These are phyloP conservation scores for Pangasius larnaudii DNA, from an alignment of 2,797 vertebrate species.

Conservation along the genomic window DNA sequence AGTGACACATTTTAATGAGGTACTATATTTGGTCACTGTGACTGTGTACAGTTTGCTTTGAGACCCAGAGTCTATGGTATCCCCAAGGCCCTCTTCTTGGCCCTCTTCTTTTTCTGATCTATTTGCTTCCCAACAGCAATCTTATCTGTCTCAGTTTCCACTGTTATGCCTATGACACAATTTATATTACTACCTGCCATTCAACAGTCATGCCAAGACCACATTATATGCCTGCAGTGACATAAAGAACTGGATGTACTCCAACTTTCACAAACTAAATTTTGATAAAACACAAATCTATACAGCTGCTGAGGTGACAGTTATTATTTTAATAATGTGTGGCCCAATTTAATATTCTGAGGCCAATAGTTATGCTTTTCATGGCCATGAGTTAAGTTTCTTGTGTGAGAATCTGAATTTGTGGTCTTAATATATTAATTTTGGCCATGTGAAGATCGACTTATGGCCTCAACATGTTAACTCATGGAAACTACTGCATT, in stretches of 20 bases:
- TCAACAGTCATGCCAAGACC: background rate
- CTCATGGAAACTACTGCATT: too few relatives aligned
- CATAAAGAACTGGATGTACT: background rate
- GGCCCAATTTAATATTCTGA: background rate
- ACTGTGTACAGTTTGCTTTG: background rate
- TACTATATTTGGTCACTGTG: background rate
- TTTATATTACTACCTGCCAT: background rate
- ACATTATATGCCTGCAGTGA: background rate
- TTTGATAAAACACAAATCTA: background rate
- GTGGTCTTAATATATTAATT: background rate
- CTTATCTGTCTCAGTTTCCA: background rate
- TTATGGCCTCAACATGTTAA: background rate
- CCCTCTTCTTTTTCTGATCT: background rate
- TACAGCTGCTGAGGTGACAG: background rate
- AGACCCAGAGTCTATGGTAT: background rate
- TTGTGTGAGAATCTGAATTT: background rate
- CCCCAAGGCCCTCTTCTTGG: background rate
- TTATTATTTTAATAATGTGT: background rate
- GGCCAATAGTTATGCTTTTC: background rate
- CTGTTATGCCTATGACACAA: background rate
- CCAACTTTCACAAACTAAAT: background rate
- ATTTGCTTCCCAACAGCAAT: background rate
- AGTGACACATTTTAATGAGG: background rate
- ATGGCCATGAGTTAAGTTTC: background rate
- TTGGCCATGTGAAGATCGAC: background rate